Base-by-base conservation (phyloP, 2,888 invertebrate genomes). In the Clitarchus hookeri region DNA sequence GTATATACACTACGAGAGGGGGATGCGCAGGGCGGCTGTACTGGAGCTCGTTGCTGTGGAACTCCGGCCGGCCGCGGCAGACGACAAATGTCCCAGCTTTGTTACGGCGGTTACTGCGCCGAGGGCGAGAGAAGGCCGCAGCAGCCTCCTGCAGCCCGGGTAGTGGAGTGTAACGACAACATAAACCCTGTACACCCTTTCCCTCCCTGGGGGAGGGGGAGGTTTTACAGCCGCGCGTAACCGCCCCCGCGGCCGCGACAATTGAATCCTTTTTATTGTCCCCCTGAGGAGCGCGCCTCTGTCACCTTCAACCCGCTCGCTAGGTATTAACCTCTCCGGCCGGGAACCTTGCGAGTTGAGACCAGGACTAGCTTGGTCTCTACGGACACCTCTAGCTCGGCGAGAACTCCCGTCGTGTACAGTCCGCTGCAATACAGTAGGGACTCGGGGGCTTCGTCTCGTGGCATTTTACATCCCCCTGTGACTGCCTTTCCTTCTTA, bases 191-290 rank as follows among this genome's bases (percentile, higher is more conserved):
- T 65, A 65, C 65, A 65, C 65, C 65, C 65, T 19, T 36, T 65
- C 65, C 65, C n/a, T 23, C 23, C 23, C 12, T 1, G 65, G 23
- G 1, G 23, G n/a, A n/a, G 65, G 65, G 23, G 65, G n/a, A 23
- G 23, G 65, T 65, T 65, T 8, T 65, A 65, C 65, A 23, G 65
- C n/a, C 65, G 11, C 65, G 65, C 16, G n/a, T 65, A 65, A 23
- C 65, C 65, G 48, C 84, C 84, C n/a, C n/a, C n/a, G 84, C 25
- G 84, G 83, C 48, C 16, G 84, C 53, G 25, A 26, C 84, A 48
- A 26, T 44, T 44, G 44, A 44, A 44, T 83, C 48, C 83, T 83
- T 83, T 82, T 83, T 83, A 83, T 48, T 83, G 84, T 27, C 53
- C 44, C 84, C n/a, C n/a, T 25, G n/a, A 84, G 84, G 48, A 44